Conservation (phyloP, 2,797 vertebrate genomes). For the Triplophysa bombifrons region DNA sequence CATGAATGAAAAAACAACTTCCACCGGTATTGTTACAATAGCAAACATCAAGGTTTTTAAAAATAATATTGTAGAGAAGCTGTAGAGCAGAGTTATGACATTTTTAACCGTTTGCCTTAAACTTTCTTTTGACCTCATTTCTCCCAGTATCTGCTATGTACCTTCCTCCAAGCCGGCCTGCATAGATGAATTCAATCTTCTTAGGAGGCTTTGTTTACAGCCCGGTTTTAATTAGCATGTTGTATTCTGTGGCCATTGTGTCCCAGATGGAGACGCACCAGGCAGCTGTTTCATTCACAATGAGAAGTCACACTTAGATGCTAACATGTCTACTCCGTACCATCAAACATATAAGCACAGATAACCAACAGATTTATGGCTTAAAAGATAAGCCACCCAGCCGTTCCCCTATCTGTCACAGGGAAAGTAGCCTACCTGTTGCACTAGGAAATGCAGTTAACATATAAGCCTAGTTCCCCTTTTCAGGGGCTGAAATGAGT, state of each 20-base stretch:
- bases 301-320: constrained; percentile 49
- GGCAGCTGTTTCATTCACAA: constrained; percentile 61
- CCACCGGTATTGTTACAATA: not conserved
- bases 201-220: constrained; percentile 59
- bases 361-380: constrained; percentile 33
- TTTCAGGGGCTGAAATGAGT: constrained; percentile 29
- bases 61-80: not conserved
- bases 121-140: constrained; percentile 15
- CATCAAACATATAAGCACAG: constrained; percentile 24
- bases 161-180: not conserved
- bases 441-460: constrained; percentile 31
- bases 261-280: constrained; percentile 55
- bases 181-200: constrained; percentile 43
- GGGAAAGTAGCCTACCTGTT: constrained; percentile 37
- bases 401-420: constrained; percentile 11
- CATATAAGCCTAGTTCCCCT: constrained; percentile 6
- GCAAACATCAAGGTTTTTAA: too few relatives aligned
- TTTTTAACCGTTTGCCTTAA: not conserved
- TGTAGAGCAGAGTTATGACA: not conserved
- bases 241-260: constrained; percentile 59
- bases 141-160: not conserved
- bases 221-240: constrained; percentile 63
- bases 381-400: constrained; percentile 8
- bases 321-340: constrained; percentile 38
- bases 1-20: not conserved